These are phyloP conservation scores for Microtus ochrogaster DNA, from an alignment of 2,113 vertebrate species.

Conservation along the genomic window DNA sequence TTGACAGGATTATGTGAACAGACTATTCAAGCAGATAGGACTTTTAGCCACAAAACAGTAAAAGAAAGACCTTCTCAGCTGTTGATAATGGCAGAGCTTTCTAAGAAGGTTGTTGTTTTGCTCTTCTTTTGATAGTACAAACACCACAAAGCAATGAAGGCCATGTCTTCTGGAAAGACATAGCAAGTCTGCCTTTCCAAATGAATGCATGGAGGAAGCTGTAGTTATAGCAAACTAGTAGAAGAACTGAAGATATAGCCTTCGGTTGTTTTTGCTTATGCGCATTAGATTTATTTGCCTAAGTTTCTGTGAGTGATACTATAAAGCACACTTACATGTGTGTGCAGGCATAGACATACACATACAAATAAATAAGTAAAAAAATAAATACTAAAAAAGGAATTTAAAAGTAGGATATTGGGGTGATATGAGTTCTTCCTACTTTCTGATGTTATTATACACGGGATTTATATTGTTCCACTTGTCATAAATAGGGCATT, in stretches of 20 bases:
- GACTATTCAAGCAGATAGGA: not conserved
- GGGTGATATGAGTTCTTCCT: not conserved
- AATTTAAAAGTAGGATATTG: not conserved
- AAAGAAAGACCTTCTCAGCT: conserved; percentile 16
- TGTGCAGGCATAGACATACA: not conserved
- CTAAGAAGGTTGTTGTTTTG: not conserved
- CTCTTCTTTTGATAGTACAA: conserved; percentile 44
- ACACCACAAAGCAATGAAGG: not conserved
- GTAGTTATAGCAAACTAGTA: not conserved
- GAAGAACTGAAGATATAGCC: not conserved
- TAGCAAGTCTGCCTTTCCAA: conserved; percentile 16
- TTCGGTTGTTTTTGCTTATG: not conserved
- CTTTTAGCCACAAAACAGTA: conserved; percentile 8
- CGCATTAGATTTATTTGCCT: not conserved
- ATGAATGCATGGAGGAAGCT: not conserved
- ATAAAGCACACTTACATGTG: not conserved
- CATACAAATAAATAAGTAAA: not conserved
- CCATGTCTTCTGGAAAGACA: not conserved
- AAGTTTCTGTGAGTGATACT: not conserved
- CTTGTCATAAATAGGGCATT: not conserved
- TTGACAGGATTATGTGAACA: not conserved
- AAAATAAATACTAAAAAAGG: not conserved
- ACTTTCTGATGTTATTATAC: not conserved
- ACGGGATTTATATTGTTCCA: conserved; percentile 22
- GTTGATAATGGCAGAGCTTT: not conserved